Percentiles rank a stretch among this genome's conserved stretches.
These are phyloP conservation scores for Thalassaphorura encarpata DNA, from an alignment of 1,140 invertebrate species.

Conservation along the genomic window DNA sequence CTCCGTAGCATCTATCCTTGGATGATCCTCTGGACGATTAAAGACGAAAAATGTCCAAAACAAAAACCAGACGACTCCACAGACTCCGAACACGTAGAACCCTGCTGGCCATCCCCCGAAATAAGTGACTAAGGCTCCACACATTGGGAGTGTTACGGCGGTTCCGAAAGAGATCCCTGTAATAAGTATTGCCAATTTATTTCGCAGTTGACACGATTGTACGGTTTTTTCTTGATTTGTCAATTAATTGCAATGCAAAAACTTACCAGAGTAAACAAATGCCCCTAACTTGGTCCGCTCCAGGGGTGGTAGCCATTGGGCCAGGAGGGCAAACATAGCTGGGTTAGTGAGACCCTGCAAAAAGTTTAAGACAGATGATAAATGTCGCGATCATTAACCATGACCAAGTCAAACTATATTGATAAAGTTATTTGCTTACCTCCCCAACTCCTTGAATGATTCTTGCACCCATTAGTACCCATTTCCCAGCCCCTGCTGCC, in stretches of 20 bases:
- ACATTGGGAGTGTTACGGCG: too few relatives aligned
- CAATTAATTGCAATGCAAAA: not conserved
- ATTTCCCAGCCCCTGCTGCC: constrained; percentile 50
- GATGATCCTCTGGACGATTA: constrained; percentile 75
- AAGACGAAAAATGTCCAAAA: constrained; percentile 75
- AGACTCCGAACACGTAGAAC: constrained; percentile 47
- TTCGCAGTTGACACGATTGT: too few relatives aligned
- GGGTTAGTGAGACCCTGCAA: not conserved
- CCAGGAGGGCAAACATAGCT: not conserved
- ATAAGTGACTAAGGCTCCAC: not conserved
- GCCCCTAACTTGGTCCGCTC: not conserved
- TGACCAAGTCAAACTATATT: too few relatives aligned
- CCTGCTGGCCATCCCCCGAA: constrained; percentile 4
- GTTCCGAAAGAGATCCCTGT: too few relatives aligned
- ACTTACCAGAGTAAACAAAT: not conserved
- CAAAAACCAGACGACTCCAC: constrained; percentile 70
- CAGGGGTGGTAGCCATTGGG: constrained; percentile 1
- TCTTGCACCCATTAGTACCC: constrained; percentile 49
- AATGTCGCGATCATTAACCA: too few relatives aligned
- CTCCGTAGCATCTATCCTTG: constrained; percentile 70
- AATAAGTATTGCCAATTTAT: too few relatives aligned
- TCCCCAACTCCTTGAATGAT: constrained; percentile 68
- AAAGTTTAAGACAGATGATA: too few relatives aligned
- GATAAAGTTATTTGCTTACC: too few relatives aligned
- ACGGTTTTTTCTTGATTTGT: too few relatives aligned